Percentiles rank a stretch among this genome's conserved stretches.
Evolutionary conservation across 1,140 invertebrate species (phyloP).

Genomic region (Cryptotermes secundus): DNA sequence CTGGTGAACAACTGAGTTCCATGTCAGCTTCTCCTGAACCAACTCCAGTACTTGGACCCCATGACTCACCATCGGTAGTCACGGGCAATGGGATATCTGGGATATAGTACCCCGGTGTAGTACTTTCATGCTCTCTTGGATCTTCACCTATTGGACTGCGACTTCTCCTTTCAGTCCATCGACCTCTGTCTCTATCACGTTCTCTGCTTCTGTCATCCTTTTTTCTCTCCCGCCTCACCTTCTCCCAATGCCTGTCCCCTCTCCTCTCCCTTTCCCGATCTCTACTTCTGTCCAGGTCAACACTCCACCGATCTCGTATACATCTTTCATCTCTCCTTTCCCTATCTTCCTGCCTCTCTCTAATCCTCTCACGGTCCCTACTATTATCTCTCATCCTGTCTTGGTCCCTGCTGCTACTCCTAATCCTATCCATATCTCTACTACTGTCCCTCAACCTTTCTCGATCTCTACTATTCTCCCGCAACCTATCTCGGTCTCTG

Average conservation of each 20-base stretch:
- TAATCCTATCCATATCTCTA: background rate
- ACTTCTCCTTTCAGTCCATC: constrained; percentile 3
- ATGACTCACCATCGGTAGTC: background rate
- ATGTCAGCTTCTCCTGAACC: constrained; percentile 24
- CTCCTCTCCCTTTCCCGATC: constrained; percentile 8
- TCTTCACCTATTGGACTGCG: background rate
- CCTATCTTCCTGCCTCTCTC: constrained; percentile 24
- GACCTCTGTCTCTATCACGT: background rate
- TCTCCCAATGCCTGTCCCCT: constrained; percentile 3
- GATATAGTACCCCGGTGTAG: background rate
- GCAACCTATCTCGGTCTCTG: background rate
- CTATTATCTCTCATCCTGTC: background rate
- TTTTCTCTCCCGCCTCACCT: constrained; percentile 25
- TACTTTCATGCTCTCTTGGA: background rate
- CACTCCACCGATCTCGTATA: constrained; percentile 24
- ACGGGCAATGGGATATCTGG: constrained; percentile 20
- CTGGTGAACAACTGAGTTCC: constrained; percentile 31
- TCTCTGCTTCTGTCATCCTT: constrained; percentile 19
- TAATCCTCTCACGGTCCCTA: constrained; percentile 28
- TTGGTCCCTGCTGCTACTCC: background rate
- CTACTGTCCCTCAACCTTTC: background rate
- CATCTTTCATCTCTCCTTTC: constrained; percentile 8
- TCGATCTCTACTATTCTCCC: constrained; percentile 32
- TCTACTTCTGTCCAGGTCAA: constrained; percentile 33
- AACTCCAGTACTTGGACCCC: background rate